A percentile compares a stretch with the other conserved stretches of the same genome.
Evolutionary conservation across 2,113 vertebrate species (phyloP).

Genomic region (Serinus canaria): DNA sequence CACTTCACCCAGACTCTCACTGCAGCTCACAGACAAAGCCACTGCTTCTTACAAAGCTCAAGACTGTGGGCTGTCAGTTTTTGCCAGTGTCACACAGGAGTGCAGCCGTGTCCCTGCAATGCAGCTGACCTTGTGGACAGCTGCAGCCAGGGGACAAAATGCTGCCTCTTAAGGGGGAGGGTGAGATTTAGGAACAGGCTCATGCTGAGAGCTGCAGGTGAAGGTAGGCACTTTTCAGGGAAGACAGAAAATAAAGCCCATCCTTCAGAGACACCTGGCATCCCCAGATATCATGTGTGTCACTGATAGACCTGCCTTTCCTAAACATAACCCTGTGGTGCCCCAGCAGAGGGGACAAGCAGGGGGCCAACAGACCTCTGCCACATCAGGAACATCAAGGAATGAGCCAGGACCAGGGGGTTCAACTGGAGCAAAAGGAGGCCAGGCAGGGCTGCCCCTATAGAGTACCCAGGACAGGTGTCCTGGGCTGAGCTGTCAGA

Average conservation of each 20-base stretch:
- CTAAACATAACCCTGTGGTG: rapidly evolving
- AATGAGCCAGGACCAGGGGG: background rate
- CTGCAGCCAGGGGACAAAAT: background rate
- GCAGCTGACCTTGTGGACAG: background rate
- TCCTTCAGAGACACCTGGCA: background rate
- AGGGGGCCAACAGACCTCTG: background rate
- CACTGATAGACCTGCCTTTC: background rate
- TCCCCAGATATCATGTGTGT: background rate
- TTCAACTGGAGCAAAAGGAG: background rate
- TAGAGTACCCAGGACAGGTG: rapidly evolving
- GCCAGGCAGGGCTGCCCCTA: background rate
- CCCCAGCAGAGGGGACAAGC: background rate
- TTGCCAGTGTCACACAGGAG: background rate
- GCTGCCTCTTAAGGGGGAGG: background rate
- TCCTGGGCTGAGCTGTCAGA: background rate
- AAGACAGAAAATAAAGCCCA: background rate
- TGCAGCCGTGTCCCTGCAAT: background rate
- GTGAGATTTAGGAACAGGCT: background rate
- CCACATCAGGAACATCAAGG: background rate
- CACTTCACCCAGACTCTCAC: background rate
- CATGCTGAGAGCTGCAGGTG: background rate
- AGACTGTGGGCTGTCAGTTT: rapidly evolving
- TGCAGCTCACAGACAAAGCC: background rate
- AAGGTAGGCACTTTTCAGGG: background rate
- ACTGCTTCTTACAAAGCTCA: background rate